Conservation (phyloP, 2,113 vertebrate genomes). For the Nyctereutes procyonoides region DNA sequence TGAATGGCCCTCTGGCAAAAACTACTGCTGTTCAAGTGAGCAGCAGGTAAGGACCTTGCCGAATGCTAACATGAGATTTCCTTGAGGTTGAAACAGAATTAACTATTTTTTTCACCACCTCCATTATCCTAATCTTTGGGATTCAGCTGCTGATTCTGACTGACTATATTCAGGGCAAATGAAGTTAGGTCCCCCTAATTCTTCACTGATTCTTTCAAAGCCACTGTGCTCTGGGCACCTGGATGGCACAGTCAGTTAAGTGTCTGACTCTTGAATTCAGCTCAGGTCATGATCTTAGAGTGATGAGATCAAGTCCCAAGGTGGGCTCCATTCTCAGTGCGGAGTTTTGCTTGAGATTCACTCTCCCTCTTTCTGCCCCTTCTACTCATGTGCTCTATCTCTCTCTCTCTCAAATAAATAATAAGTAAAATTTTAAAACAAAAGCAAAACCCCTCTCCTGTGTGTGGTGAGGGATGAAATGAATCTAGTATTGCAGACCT, state of each 20-base stretch:
- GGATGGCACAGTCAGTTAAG: not conserved
- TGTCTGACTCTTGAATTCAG: not conserved
- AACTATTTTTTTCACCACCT: not conserved
- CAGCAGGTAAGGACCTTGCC: not conserved
- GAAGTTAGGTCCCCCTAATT: not conserved
- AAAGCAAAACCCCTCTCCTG: not conserved
- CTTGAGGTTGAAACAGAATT: not conserved
- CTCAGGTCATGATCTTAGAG: not conserved
- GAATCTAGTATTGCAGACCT: not conserved
- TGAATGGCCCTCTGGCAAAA: slow-evolving; percentile 15
- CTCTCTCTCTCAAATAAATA: not conserved
- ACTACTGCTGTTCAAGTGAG: not conserved
- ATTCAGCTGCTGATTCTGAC: not conserved
- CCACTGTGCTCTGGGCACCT: accelerated
- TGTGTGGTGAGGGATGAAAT: not conserved
- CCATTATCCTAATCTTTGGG: not conserved
- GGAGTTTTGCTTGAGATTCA: not conserved
- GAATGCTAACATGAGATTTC: not conserved
- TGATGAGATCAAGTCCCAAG: not conserved
- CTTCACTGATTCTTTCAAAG: not conserved
- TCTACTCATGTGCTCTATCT: not conserved
- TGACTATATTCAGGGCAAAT: not conserved
- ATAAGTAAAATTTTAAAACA: not conserved
- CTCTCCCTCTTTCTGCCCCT: not conserved
- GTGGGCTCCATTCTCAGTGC: not conserved